Conservation (phyloP, 2,797 vertebrate genomes). For the Martes flavigula region DNA sequence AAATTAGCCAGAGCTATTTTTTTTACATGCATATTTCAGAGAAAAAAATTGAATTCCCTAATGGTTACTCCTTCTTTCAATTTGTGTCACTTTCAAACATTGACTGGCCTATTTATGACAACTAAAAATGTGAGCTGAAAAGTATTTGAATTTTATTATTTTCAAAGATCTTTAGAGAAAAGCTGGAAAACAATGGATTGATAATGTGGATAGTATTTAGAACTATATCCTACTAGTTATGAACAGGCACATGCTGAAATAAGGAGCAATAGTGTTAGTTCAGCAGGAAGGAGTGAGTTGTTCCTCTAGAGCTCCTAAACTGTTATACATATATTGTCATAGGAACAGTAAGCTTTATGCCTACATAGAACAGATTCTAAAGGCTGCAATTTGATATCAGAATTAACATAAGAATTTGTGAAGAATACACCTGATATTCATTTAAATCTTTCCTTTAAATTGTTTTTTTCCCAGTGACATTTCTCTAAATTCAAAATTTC, state of each 20-base stretch:
- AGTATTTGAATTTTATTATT: conserved; percentile 9
- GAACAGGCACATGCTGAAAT: neutral
- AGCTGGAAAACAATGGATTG: neutral
- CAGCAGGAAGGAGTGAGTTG: neutral
- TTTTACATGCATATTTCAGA: neutral
- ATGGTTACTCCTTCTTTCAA: neutral
- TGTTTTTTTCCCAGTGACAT: neutral
- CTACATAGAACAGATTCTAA: neutral
- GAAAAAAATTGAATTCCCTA: neutral
- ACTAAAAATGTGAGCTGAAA: conserved; percentile 10
- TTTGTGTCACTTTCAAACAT: neutral
- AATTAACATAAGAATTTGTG: neutral
- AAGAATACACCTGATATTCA: neutral
- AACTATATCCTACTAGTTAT: neutral
- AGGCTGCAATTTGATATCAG: neutral
- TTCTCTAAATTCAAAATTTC: neutral
- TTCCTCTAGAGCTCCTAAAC: neutral
- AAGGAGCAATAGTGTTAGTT: neutral
- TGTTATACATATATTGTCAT: neutral
- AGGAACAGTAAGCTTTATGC: neutral
- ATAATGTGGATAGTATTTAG: neutral
- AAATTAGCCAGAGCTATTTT: neutral
- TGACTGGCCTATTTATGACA: neutral
- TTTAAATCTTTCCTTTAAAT: neutral
- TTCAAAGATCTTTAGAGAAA: neutral